Base-by-base conservation (phyloP, 2,113 vertebrate genomes). In the Vidua chalybeata region DNA sequence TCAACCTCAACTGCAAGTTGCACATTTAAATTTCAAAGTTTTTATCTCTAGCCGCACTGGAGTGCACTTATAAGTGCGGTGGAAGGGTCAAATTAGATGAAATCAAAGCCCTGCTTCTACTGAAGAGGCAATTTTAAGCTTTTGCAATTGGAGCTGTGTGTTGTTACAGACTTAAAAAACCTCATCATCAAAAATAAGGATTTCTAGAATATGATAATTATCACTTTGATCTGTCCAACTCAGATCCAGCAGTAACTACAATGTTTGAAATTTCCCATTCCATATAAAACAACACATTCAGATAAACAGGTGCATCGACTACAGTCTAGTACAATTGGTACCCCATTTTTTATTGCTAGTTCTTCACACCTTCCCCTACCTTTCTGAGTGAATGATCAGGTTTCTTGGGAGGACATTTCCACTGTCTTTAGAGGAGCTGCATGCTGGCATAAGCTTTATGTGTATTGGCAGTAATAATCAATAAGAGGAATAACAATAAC, bases 21-120 rank as follows among this genome's bases (percentile, higher is more conserved):
- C 66, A 96, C 89, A 96, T 98, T 98, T 97, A 95, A 84, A 95
- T 98, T 97, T 97, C 97, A 97, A 97, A 97, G 96, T 97, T 98
- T 96, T 94, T 94, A 91, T 96, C 94, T 94, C 92, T 93, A 96
- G 91, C 84, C 84, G 58, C 74, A 91, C 45, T 90, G 87, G 89
- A 97, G 84, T 96, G 96, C 80, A 94, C 80, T 97, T 96, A 80
- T 61, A 97, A 95, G 91, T 96, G 73, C 21, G 0, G 94, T 95
- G 66, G 88, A 95, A 86, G 86, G 96, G 95, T 94, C 80, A 75
- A 72, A 96, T 96, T 93, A 96, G 88, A 96, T 87, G 84, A 97
- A 96, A 97, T 97, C 95, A 92, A 96, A 97, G 95, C 92, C 58
- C 69, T 82, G 69, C 87, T 97, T 90, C 66, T 66, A 87, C 62